A percentile compares a stretch with the other conserved stretches of the same genome.
phyloP scores from a whole-genome alignment of 2,113 vertebrate species.

The Pogona vitticeps region DNA sequence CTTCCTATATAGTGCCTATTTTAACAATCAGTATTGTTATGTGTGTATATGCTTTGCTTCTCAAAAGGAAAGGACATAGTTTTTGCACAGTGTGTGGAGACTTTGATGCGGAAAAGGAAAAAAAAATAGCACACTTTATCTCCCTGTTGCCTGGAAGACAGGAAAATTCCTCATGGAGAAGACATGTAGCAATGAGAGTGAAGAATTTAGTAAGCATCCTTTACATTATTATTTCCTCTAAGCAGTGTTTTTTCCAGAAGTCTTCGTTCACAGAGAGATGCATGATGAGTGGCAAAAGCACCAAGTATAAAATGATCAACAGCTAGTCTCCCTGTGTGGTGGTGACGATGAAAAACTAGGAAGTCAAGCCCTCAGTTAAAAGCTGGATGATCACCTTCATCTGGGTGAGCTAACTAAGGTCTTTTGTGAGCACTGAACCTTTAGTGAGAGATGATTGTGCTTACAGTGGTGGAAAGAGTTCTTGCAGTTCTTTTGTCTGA shows the following conservation, averaged over 20 bases:
- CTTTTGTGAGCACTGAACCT: slow-evolving; percentile 58
- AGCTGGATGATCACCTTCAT: background rate
- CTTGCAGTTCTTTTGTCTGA: slow-evolving; percentile 81
- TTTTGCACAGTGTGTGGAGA: too few relatives aligned
- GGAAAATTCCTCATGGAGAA: too few relatives aligned
- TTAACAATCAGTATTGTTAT: too few relatives aligned
- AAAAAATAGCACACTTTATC: too few relatives aligned
- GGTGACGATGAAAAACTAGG: slow-evolving; percentile 6
- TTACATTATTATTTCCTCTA: too few relatives aligned
- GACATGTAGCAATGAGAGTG: too few relatives aligned
- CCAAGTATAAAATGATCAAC: background rate
- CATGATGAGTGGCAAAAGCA: slow-evolving; percentile 19
- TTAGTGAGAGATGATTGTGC: slow-evolving; percentile 71
- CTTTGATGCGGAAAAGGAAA: too few relatives aligned
- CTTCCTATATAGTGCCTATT: background rate
- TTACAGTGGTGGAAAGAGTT: slow-evolving; percentile 68
- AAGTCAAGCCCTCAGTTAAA: background rate
- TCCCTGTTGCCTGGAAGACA: too few relatives aligned
- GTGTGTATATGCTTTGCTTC: too few relatives aligned
- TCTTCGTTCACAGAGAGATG: slow-evolving; percentile 19
- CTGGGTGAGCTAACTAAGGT: slow-evolving; percentile 62
- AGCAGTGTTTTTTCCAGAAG: background rate
- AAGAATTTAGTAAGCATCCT: too few relatives aligned
- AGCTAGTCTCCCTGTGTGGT: slow-evolving; percentile 19
- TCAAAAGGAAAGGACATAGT: too few relatives aligned